A percentile compares a stretch with the other conserved stretches of the same genome.
Conservation (phyloP, 2,888 invertebrate genomes). For the Cacoxenus indagator region DNA sequence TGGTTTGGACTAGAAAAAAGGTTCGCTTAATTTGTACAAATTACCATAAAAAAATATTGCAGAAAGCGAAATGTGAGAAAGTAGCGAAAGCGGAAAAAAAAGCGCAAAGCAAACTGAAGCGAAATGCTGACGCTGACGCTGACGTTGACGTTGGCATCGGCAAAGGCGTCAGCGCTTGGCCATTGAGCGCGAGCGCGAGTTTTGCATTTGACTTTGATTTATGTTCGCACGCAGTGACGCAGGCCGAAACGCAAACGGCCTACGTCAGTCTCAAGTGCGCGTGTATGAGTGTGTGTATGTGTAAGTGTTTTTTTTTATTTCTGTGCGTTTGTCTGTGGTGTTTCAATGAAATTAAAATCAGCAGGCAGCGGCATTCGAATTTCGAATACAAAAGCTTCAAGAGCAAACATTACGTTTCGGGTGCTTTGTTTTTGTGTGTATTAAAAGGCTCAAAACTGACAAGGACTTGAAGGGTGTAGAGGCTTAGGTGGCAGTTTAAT, state of each 20-base stretch:
- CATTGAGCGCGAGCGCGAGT: slow-evolving; percentile 32
- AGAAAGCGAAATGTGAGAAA: slow-evolving; percentile 40
- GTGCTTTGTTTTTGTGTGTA: not conserved
- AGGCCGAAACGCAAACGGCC: slow-evolving; percentile 17
- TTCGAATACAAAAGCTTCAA: slow-evolving; percentile 18
- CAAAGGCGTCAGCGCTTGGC: slow-evolving; percentile 3
- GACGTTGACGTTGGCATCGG: not conserved
- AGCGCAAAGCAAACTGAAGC: slow-evolving; percentile 30
- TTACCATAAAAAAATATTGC: slow-evolving; percentile 51
- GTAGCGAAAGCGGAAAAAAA: slow-evolving; percentile 31
- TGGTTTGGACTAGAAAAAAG: slow-evolving; percentile 55
- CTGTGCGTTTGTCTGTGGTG: slow-evolving; percentile 12
- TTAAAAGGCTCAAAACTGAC: slow-evolving; percentile 21
- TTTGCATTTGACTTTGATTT: slow-evolving; percentile 69
- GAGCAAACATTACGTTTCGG: slow-evolving; percentile 35
- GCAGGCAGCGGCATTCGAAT: slow-evolving; percentile 31
- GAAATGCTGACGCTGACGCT: slow-evolving; percentile 24
- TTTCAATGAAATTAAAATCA: slow-evolving; percentile 52
- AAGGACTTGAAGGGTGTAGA: not conserved
- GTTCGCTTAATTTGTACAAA: slow-evolving; percentile 68
- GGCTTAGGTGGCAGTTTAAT: slow-evolving; percentile 4
- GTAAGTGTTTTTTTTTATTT: not conserved
- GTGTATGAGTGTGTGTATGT: slow-evolving; percentile 22
- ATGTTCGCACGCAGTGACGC: slow-evolving; percentile 54
- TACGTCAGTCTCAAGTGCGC: not conserved